Percentiles rank a stretch among this genome's conserved stretches.
Evolutionary conservation across 2,888 invertebrate species (phyloP).

Genomic region (Andrena flavipes): DNA sequence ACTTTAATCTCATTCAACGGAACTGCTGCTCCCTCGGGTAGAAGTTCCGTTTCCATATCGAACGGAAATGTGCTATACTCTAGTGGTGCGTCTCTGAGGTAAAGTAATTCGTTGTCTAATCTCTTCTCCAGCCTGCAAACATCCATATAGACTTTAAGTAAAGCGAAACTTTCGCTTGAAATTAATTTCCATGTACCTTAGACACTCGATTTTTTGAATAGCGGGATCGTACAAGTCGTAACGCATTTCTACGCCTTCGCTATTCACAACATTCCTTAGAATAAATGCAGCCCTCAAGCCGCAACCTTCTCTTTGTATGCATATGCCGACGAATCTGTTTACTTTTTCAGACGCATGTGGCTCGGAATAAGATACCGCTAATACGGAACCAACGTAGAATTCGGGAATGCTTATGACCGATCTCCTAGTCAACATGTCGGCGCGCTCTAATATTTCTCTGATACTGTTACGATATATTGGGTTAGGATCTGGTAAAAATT

Average conservation of each 20-base stretch:
- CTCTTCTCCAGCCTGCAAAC: conserved; percentile 92
- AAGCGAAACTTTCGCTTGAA: background rate
- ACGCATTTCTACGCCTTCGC: conserved; percentile 90
- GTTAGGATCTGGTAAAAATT: conserved; percentile 96
- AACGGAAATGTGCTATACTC: conserved; percentile 97
- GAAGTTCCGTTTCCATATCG: conserved; percentile 94
- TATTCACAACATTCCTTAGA: conserved; percentile 96
- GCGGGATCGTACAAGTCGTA: conserved; percentile 98
- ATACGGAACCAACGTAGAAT: conserved; percentile 97
- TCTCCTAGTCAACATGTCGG: conserved; percentile 96
- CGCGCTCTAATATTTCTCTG: conserved; percentile 94
- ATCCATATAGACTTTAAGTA: background rate
- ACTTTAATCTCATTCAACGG: conserved; percentile 92
- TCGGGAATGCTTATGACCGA: conserved; percentile 95
- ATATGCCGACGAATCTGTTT: conserved; percentile 96
- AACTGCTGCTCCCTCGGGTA: conserved; percentile 91
- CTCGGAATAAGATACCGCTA: conserved; percentile 95
- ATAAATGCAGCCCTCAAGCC: conserved; percentile 95
- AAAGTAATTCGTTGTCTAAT: conserved; percentile 94
- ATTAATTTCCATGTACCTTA: conserved; percentile 85
- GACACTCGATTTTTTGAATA: conserved; percentile 94
- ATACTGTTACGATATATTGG: conserved; percentile 91
- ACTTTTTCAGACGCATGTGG: conserved; percentile 93
- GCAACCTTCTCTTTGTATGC: conserved; percentile 93
- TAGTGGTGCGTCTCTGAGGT: conserved; percentile 95